Evolutionary conservation across 2,113 vertebrate species (phyloP), one percentile per base, ranked within the genome.

Genomic region (Phainopepla nitens): DNA sequence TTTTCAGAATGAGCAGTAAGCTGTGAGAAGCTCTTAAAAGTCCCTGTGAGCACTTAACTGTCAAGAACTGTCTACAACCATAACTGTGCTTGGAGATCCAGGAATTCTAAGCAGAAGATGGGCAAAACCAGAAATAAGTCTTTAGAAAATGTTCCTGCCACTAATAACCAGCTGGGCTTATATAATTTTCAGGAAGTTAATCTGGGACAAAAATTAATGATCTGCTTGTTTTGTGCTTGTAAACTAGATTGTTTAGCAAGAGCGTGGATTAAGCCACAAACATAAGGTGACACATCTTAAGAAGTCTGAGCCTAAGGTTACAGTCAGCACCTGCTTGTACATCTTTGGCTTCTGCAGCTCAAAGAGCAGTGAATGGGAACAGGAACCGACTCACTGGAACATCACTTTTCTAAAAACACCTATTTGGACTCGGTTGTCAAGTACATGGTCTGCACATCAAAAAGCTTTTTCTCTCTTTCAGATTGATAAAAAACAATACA

Each of bases 401-500:
- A 10, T 16, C 35, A 73, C 12, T 62, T 58, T 23, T 27, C 70
- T 50, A n/a, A 61, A 84, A 77, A 60, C 18, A 0, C 24, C 24
- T 20, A 9, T 75, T 76, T 77, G 80, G 53, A 66, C 22, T 89
- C 10, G 2, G 60, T 35, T 50, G 16, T 54, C 47, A 65, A 39
- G 18, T 56, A 18, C 27, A 42, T 1, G 2, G 25, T 54, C 51
- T 93, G 42, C 45, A 87, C 60, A 81, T 66, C 42, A 91, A 72
- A 92, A 1, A 5, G 24, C 50, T 81, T 56, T 50, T 89, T 84
- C 47, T 87, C 35, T 96, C 24, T 87, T 88, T 81, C 92, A 99
- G 99, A 99, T 99, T 85, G 99, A 99, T 84, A 98, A 98, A 90
- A 99, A 99, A 71, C 99, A 99, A 70, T 99, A 99, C 95, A 99